Base-by-base conservation (phyloP, 1,140 invertebrate species). In the Hyles euphorbiae region DNA sequence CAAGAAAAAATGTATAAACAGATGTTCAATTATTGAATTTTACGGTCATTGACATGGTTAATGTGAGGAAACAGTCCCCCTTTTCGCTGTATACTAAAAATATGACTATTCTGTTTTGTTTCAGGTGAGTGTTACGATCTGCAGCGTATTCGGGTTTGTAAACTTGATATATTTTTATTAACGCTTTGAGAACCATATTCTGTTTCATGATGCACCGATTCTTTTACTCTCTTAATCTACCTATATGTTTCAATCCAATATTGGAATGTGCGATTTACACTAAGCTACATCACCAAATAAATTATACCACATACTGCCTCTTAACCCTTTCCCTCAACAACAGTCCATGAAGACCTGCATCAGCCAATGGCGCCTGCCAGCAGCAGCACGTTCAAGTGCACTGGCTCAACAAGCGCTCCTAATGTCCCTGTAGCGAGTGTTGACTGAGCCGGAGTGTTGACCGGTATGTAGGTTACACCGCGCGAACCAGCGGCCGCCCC, bases 391-490 rank as follows among this genome's bases (percentile, higher is more conserved):
- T 57, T 53, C 81, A 59, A 84, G 80, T 81, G 55, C 51, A 70
- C 70, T 87, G 32, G 68, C 67, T 47, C 58, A 61, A 55, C 67
- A 70, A 87, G 81, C 76, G 77, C 76, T 67, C 69, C 85, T 73
- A 73, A 83, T 79, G 85, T 86, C 85, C 85, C 85, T 88, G 85
- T 83, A 83, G 82, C 83, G 85, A 85, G 78, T 88, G 85, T 88
- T 86, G 85, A 88, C 85, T 88, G 85, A 78, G 83, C 64, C 85
- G 85, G 85, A 88, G 85, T 88, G 83, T 83, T 88, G 85, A 88
- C 85, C 85, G 85, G 85, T 83, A 88, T 88, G 81, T 88, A 83
- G 85, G 85, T 86, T 83, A 86, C 78, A 72, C 71, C 59, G 80
- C 79, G 74, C 81, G 77, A 81, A 77, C 74, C 76, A 68, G 65